These are phyloP conservation scores for Umimayanthus kanabou DNA, from an alignment of 92 coral and sea anemone genomes.

Conservation along the genomic window DNA sequence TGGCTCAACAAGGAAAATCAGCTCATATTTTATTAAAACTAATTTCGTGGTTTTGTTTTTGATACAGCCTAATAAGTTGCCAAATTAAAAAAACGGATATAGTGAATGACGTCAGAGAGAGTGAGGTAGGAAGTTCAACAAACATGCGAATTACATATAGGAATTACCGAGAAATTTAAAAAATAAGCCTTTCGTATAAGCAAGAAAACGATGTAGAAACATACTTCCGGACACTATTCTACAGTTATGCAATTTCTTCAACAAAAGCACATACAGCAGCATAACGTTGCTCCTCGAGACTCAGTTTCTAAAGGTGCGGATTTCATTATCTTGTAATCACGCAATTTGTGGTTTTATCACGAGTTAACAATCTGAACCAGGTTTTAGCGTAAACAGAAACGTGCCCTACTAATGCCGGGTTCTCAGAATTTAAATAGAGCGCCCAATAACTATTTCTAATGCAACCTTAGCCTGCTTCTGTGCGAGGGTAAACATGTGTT, in stretches of 20 bases:
- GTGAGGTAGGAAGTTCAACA: constrained; percentile 4
- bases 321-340: no score
- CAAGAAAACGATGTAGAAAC: not conserved
- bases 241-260: not conserved
- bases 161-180: not conserved
- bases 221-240: not conserved
- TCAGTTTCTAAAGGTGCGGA: no score
- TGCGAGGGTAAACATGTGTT: no score
- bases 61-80: constrained; percentile 9
- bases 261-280: not conserved
- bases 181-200: not conserved
- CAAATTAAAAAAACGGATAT: constrained; percentile 9
- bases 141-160: not conserved
- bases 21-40: not conserved
- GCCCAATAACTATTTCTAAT: no score
- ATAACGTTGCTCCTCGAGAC: not conserved
- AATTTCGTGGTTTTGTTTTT: constrained; percentile 16
- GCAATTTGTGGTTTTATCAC: no score
- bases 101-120: constrained; percentile 17
- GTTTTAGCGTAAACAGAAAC: no score
- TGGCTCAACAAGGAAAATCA: not conserved
- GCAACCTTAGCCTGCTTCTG: no score
- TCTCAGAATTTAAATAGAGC: no score
- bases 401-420: no score
- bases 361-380: no score